These are phyloP conservation scores for Temnothorax longispinosus DNA, from an alignment of 1,140 invertebrate genomes.

Conservation along the genomic window DNA sequence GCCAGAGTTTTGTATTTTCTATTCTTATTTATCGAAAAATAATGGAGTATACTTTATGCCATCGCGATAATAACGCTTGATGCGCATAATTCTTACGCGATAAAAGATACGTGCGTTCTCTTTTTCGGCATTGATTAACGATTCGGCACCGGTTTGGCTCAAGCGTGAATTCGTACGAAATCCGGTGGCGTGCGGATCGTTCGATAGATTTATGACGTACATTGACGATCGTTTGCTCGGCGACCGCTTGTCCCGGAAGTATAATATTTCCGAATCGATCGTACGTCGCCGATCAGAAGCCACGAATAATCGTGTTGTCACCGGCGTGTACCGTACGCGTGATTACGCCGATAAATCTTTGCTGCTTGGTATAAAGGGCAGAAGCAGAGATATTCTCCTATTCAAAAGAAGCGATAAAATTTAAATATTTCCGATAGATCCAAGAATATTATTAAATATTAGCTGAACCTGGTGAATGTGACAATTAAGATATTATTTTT, in stretches of 20 bases:
- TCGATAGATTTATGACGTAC: slow-evolving; percentile 70
- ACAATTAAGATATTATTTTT: neutral
- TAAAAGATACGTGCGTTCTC: slow-evolving; percentile 12
- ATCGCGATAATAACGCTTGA: neutral
- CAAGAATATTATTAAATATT: slow-evolving; percentile 10
- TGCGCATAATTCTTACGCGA: neutral
- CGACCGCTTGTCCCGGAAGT: slow-evolving; percentile 63
- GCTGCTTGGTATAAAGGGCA: slow-evolving; percentile 10
- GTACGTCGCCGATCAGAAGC: slow-evolving; percentile 66
- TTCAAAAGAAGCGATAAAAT: neutral
- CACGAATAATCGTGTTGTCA: slow-evolving; percentile 65
- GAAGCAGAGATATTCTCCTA: neutral
- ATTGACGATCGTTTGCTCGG: slow-evolving; percentile 69
- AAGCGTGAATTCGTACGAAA: slow-evolving; percentile 58
- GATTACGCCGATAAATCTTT: slow-evolving; percentile 72
- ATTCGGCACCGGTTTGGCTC: slow-evolving; percentile 14
- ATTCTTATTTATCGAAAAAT: neutral
- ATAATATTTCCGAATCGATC: slow-evolving; percentile 74
- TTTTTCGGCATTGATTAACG: slow-evolving; percentile 47
- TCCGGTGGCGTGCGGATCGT: slow-evolving; percentile 64
- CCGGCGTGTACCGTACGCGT: slow-evolving; percentile 65
- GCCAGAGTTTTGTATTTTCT: neutral
- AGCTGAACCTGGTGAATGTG: neutral
- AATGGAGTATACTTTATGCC: no score
- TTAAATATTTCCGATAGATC: neutral